phyloP scores from a whole-genome alignment of 2,888 invertebrate genomes.

The Phortica okadai region DNA sequence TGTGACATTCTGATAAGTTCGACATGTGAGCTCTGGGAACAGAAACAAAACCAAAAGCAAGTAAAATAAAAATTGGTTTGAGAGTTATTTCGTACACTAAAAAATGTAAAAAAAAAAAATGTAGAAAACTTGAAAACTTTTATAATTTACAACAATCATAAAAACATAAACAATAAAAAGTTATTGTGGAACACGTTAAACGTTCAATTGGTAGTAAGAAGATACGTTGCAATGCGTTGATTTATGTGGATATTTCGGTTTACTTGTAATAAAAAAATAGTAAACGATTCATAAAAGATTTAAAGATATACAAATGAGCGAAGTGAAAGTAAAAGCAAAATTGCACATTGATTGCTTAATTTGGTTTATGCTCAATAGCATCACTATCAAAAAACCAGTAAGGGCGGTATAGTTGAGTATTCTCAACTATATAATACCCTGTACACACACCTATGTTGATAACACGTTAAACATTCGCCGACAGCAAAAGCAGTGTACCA shows the following conservation, averaged over 20 bases:
- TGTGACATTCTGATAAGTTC: slow-evolving; percentile 7
- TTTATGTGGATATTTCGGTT: background rate
- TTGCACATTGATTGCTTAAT: slow-evolving; percentile 16
- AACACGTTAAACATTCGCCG: too few species aligned
- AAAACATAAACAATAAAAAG: background rate
- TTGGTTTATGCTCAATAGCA: slow-evolving; percentile 19
- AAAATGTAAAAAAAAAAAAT: background rate
- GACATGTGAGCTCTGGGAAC: background rate
- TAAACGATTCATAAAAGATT: background rate
- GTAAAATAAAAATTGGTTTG: background rate
- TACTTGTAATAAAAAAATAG: background rate
- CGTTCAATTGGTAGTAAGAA: background rate
- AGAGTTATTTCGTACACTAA: background rate
- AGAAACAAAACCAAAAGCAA: background rate
- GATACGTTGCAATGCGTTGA: background rate
- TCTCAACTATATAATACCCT: too few species aligned
- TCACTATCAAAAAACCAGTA: background rate
- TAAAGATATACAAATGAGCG: background rate
- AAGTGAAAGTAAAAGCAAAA: background rate
- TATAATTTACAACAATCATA: slow-evolving; percentile 4
- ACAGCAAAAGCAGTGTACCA: too few species aligned
- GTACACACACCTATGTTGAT: too few species aligned
- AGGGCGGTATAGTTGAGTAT: too few species aligned
- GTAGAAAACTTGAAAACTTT: background rate
- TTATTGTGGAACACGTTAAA: background rate